A percentile compares a stretch with the other conserved stretches of the same genome.
Conservation (phyloP, 1,140 invertebrate species). For the Hylaeus anthracinus region DNA sequence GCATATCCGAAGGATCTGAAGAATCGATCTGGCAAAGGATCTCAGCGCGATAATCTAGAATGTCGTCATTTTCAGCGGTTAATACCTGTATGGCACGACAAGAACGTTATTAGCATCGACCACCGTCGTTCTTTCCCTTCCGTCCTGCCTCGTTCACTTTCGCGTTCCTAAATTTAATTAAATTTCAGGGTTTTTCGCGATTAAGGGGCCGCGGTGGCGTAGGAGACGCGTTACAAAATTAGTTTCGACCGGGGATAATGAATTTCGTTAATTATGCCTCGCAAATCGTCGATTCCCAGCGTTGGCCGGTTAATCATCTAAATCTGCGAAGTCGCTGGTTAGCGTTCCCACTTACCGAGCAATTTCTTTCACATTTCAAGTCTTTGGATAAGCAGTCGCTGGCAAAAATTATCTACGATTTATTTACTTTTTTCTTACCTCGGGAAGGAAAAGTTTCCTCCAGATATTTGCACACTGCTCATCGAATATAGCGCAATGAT, state of each 20-base stretch:
- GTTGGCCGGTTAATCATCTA: conserved; percentile 35
- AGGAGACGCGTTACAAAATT: conserved; percentile 77
- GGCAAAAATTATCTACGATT: too few relatives aligned
- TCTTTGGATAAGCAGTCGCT: too few relatives aligned
- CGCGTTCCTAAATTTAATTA: conserved; percentile 81
- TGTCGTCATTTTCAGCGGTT: conserved; percentile 75
- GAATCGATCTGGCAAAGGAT: conserved; percentile 60
- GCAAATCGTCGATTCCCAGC: conserved; percentile 58
- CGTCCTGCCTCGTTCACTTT: conserved; percentile 75
- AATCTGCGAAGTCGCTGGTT: conserved; percentile 30
- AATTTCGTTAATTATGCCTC: conserved; percentile 80
- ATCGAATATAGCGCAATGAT: neutral
- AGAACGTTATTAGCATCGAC: conserved; percentile 78
- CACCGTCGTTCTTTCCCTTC: conserved; percentile 67
- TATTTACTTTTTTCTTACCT: too few relatives aligned
- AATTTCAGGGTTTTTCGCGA: conserved; percentile 81
- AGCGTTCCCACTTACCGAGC: too few relatives aligned
- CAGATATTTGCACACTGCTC: too few relatives aligned
- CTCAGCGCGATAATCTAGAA: conserved; percentile 63
- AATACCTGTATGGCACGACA: conserved; percentile 74
- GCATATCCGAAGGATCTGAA: conserved; percentile 52
- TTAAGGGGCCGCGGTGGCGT: conserved; percentile 76
- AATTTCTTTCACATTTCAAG: too few relatives aligned
- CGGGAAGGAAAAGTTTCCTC: too few relatives aligned
- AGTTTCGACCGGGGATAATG: conserved; percentile 78